Evolutionary conservation across 2,797 vertebrate genomes (phyloP).

Genomic region (Oophaga sylvatica): DNA sequence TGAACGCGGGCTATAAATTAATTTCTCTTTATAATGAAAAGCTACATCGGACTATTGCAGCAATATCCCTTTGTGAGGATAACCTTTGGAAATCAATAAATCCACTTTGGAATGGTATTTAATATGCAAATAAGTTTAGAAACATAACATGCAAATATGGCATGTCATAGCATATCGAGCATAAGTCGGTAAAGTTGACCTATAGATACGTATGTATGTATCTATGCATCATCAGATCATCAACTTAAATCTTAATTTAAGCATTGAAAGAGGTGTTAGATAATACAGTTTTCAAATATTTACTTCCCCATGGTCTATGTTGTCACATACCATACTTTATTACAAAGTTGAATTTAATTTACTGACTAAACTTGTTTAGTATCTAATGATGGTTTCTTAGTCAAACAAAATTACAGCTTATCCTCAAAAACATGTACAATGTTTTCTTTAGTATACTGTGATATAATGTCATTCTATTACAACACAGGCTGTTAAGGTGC

Average conservation of each 20-base stretch:
- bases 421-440: background rate
- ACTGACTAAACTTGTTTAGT: background rate
- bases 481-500: too few species aligned
- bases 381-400: background rate
- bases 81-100: conserved; percentile 49
- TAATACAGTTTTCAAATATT: background rate
- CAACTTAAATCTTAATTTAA: background rate
- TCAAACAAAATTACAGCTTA: background rate
- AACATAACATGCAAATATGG: conserved; percentile 21
- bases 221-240: too few species aligned
- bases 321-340: background rate
- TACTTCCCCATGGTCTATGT: background rate
- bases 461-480: too few species aligned
- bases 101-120: conserved; percentile 34
- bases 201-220: background rate
- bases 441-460: too few species aligned
- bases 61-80: conserved; percentile 27
- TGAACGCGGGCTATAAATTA: conserved; percentile 12
- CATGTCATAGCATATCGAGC: background rate
- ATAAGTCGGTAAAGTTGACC: background rate
- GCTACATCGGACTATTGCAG: conserved; percentile 16
- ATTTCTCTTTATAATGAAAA: conserved; percentile 34
- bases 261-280: background rate
- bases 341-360: background rate
- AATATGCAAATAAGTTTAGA: conserved; percentile 37